These are phyloP conservation scores for Cynocephalus volans DNA, from an alignment of 2,113 vertebrate species.

Conservation along the genomic window DNA sequence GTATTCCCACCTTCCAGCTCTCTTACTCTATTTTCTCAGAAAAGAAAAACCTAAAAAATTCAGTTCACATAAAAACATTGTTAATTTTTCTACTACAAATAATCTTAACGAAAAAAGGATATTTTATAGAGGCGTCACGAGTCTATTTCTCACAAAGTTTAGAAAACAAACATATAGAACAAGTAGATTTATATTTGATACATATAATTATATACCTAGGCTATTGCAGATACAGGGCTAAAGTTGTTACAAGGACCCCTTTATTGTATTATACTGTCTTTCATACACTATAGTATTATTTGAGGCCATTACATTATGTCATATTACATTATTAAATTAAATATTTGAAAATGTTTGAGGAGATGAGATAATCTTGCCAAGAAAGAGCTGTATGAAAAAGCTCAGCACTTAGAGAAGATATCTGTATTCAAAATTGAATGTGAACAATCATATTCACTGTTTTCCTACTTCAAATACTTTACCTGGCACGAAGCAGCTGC, in stretches of 20 bases:
- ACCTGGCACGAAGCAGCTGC: not conserved
- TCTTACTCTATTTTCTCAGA: not conserved
- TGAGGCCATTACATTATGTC: constrained; percentile 78
- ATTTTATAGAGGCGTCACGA: constrained; percentile 46
- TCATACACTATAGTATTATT: constrained; percentile 69
- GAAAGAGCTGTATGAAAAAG: constrained; percentile 73
- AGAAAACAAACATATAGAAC: constrained; percentile 53
- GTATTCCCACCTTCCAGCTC: not conserved
- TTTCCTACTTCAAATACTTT: constrained; percentile 47
- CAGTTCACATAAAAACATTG: not conserved
- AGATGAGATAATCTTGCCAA: constrained; percentile 82
- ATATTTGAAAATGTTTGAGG: constrained; percentile 73
- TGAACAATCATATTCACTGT: constrained; percentile 25
- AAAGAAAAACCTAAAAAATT: not conserved
- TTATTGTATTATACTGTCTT: constrained; percentile 56
- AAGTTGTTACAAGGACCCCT: not conserved
- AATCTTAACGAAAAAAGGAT: constrained; percentile 76
- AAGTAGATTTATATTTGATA: constrained; percentile 44
- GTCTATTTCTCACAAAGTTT: constrained; percentile 69
- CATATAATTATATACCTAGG: constrained; percentile 12
- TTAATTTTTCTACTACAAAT: constrained; percentile 76
- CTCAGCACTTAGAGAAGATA: constrained; percentile 53
- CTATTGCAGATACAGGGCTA: constrained; percentile 52
- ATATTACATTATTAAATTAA: constrained; percentile 82
- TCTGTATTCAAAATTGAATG: constrained; percentile 62